Conservation (phyloP, 2,113 vertebrate species). For the Gracilinanus agilis region DNA sequence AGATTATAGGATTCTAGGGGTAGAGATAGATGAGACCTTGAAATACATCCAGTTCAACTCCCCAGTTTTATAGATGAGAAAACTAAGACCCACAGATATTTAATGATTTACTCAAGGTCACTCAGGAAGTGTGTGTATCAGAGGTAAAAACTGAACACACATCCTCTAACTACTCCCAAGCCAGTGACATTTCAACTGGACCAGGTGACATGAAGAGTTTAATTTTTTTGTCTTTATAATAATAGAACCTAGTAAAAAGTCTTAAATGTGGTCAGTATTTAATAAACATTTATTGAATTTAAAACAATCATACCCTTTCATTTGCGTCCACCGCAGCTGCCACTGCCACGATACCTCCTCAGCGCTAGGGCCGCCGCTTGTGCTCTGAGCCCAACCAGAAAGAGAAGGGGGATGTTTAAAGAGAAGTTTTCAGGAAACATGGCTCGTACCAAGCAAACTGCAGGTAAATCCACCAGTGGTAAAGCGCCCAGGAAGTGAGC, state of each 20-base stretch:
- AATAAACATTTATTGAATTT: no score
- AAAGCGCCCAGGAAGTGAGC: conserved; percentile 86
- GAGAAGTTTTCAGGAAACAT: conserved; percentile 78
- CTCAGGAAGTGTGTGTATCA: background rate
- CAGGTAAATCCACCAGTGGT: conserved; percentile 86
- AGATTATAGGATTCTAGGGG: background rate
- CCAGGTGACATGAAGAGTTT: background rate
- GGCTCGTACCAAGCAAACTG: conserved; percentile 88
- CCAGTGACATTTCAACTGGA: background rate
- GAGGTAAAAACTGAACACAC: background rate
- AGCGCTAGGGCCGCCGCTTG: conserved; percentile 74
- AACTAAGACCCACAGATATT: background rate
- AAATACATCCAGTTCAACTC: background rate
- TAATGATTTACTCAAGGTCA: background rate
- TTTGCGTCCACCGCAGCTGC: conserved; percentile 85
- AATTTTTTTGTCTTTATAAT: background rate
- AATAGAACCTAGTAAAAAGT: background rate
- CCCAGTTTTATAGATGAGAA: background rate
- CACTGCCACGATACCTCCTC: conserved; percentile 62
- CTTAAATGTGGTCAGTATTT: no score
- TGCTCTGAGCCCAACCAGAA: conserved; percentile 78
- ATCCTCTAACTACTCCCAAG: background rate
- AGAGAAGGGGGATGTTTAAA: conserved; percentile 82
- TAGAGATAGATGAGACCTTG: background rate
- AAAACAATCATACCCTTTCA: conserved; percentile 78